Conservation (phyloP, 2,113 vertebrate species). For the Pseudonaja textilis region DNA sequence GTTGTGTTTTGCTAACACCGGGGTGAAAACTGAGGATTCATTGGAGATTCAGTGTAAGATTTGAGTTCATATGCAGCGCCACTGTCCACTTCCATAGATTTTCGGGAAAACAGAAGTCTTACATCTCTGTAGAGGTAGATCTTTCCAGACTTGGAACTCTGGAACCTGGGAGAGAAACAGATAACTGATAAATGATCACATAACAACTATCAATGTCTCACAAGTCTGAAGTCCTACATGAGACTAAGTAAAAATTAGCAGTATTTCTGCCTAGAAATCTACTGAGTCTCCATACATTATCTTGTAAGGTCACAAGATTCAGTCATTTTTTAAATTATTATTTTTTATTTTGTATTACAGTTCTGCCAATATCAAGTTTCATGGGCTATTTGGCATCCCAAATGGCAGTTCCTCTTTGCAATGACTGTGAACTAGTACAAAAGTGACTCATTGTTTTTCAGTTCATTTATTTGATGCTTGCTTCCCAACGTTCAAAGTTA, state of each 20-base stretch:
- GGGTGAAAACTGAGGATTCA: conserved; percentile 92
- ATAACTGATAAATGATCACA: neutral
- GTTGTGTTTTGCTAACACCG: conserved; percentile 79
- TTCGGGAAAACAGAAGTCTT: conserved; percentile 96
- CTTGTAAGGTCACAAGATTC: neutral
- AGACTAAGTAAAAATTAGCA: neutral
- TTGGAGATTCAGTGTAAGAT: conserved; percentile 94
- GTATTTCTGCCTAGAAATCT: neutral
- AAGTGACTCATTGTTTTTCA: neutral
- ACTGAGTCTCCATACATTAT: neutral
- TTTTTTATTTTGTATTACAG: conserved; percentile 12
- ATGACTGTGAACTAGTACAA: neutral
- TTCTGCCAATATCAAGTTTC: neutral
- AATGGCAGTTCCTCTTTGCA: neutral
- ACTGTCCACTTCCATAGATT: conserved; percentile 99
- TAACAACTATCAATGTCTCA: neutral
- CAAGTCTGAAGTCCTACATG: neutral
- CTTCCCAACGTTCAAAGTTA: neutral
- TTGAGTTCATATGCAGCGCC: conserved; percentile 99
- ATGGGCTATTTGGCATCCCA: neutral
- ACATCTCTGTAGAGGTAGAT: conserved; percentile 99
- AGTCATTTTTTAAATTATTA: neutral
- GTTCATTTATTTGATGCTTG: neutral
- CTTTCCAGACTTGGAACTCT: conserved; percentile 99
- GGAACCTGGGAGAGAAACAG: conserved; percentile 83